A percentile compares a stretch with the other conserved stretches of the same genome.
These are phyloP conservation scores for Ichneumoninae sp. DNA, from an alignment of 2,888 invertebrate species.

Conservation along the genomic window DNA sequence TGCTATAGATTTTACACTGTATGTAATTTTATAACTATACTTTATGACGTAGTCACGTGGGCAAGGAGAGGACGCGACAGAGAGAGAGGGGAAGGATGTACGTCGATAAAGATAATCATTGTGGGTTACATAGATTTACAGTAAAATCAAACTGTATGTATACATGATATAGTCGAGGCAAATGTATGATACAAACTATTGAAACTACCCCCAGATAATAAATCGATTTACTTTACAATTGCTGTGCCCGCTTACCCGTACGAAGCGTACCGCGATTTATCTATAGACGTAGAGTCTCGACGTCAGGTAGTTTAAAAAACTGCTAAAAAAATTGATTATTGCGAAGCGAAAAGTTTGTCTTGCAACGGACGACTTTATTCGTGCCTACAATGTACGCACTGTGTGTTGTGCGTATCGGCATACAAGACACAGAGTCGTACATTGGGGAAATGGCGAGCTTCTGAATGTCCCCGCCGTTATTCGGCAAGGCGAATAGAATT, in stretches of 20 bases:
- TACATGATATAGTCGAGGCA: constrained; percentile 28
- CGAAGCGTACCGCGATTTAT: not conserved
- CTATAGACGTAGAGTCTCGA: not conserved
- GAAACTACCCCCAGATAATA: constrained; percentile 40
- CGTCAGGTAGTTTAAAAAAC: not conserved
- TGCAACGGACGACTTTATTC: not conserved
- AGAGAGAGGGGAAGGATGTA: no score
- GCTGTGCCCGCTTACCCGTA: not conserved
- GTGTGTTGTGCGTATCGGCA: no score
- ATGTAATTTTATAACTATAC: constrained; percentile 59
- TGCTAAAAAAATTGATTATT: not conserved
- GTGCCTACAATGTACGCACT: not conserved
- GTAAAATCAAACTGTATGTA: constrained; percentile 26
- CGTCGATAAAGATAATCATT: constrained; percentile 23
- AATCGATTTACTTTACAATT: constrained; percentile 56
- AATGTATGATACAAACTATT: constrained; percentile 53
- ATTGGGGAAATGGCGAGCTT: not conserved
- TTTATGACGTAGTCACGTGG: constrained; percentile 38
- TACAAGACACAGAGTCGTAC: not conserved
- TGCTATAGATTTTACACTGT: constrained; percentile 59
- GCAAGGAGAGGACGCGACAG: not conserved
- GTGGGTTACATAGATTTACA: constrained; percentile 12
- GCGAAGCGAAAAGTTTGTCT: not conserved
- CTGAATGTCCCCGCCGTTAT: not conserved
- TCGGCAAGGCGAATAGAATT: not conserved